These are phyloP conservation scores for Lingula anatina DNA, from an alignment of 2,888 invertebrate genomes.

Conservation along the genomic window DNA sequence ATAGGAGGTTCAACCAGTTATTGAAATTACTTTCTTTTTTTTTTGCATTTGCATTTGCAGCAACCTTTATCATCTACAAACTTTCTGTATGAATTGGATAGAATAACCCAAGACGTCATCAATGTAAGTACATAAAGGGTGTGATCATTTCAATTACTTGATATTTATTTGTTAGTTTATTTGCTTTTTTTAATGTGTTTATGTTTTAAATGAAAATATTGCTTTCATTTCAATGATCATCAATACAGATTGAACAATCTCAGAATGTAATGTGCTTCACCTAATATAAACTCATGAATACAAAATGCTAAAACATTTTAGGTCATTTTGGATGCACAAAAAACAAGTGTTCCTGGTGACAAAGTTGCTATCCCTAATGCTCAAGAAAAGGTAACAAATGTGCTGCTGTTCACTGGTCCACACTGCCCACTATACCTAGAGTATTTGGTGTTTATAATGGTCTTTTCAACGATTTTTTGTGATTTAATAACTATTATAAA, in stretches of 20 bases:
- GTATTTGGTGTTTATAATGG: neutral
- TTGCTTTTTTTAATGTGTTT: too few relatives aligned
- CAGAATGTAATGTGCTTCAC: too few relatives aligned
- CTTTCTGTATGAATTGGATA: conserved; percentile 85
- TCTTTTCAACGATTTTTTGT: too few relatives aligned
- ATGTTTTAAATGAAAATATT: too few relatives aligned
- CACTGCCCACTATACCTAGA: neutral
- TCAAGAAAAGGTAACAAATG: conserved; percentile 60
- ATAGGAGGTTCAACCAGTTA: too few relatives aligned
- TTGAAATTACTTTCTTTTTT: too few relatives aligned
- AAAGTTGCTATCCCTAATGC: conserved; percentile 62
- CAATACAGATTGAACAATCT: neutral
- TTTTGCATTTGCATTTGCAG: conserved; percentile 58
- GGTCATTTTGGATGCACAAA: conserved; percentile 71
- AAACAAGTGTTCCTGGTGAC: conserved; percentile 62
- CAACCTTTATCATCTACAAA: conserved; percentile 82
- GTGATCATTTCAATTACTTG: neutral
- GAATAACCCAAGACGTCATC: conserved; percentile 75
- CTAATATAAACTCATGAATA: too few relatives aligned
- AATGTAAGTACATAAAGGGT: conserved; percentile 45
- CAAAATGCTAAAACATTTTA: conserved; percentile 52
- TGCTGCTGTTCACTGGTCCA: too few relatives aligned
- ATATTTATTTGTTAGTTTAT: too few relatives aligned
- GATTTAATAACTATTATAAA: too few relatives aligned
- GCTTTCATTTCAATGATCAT: too few relatives aligned